Base-by-base conservation (phyloP, 1,140 invertebrate genomes). In the Neodiprion pinetum region DNA sequence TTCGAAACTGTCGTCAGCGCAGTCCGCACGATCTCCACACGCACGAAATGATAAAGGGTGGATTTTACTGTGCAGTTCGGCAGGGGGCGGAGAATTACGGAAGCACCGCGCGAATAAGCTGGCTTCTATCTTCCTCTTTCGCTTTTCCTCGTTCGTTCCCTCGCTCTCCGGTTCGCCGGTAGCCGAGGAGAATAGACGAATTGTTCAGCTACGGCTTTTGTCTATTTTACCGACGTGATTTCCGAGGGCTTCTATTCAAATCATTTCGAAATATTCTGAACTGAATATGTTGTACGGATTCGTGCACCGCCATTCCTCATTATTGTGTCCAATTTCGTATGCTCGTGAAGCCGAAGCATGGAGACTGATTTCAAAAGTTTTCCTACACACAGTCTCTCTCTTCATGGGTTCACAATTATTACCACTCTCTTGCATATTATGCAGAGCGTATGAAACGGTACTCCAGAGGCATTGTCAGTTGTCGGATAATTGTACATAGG, bases 201-300 rank as follows among this genome's bases (percentile, higher is more conserved):
- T 61, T 61, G 53, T 61, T 61, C 53, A 5, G 53, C 11, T 61
- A 61, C 53, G 53, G 53, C 53, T 61, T 61, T 61, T 61, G 53
- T 61, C 53, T 61, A 61, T 61, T 61, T 61, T 61, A 61, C 53
- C 53, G 53, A 61, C 53, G 53, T 61, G 53, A 61, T 5, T 61
- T 61, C 53, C 53, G n/a, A 61, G 53, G 53, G 53, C 53, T 61
- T 61, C 53, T 17, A 61, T 61, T 61, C 53, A 61, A 61, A 61
- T 61, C 11, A 61, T 61, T 61, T 61, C 53, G 53, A 61, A 61
- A 61, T 61, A 61, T 61, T 61, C 53, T 9, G 11, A 61, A 61
- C 53, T 61, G 53, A 61, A 61, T 17, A 17, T 61, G 53, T 61
- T 61, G 53, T 61, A 61, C 53, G 53, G 53, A 61, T 61, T 61